A percentile compares a stretch with the other conserved stretches of the same genome.
Conservation (phyloP, 2,113 vertebrate genomes). For the Sciurus niger region DNA sequence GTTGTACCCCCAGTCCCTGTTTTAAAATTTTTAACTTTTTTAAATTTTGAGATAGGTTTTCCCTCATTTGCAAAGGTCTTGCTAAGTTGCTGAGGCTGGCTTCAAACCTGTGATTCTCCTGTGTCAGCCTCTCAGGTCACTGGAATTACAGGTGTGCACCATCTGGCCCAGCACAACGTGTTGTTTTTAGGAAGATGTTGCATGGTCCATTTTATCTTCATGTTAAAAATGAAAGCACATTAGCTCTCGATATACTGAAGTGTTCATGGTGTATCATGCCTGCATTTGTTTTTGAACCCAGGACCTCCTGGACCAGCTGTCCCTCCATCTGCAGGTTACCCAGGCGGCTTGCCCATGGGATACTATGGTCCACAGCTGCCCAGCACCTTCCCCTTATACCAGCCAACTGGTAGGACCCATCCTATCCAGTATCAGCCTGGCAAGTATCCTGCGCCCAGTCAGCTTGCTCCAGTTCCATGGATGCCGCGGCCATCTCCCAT, state of each 20-base stretch:
- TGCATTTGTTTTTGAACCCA: constrained; percentile 64
- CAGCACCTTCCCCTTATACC: background rate
- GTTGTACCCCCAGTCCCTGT: too few species aligned
- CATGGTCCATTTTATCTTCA: background rate
- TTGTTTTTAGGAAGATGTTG: background rate
- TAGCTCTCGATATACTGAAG: background rate
- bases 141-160: too few species aligned
- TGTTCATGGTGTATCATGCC: background rate
- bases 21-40: too few species aligned
- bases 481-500: constrained; percentile 64
- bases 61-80: too few species aligned
- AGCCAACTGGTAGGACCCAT: background rate
- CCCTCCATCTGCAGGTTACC: background rate
- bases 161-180: background rate
- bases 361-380: constrained; percentile 40
- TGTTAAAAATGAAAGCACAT: background rate
- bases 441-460: constrained; percentile 7
- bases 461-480: background rate
- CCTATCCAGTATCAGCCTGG: constrained; percentile 79
- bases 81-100: too few species aligned
- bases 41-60: too few species aligned
- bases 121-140: too few species aligned
- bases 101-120: too few species aligned
- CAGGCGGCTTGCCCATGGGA: constrained; percentile 48
- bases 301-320: constrained; percentile 40